Percentiles rank a stretch among this genome's conserved stretches.
phyloP scores from a whole-genome alignment of 2,888 invertebrate genomes.

The Napeogenes sylphis region DNA sequence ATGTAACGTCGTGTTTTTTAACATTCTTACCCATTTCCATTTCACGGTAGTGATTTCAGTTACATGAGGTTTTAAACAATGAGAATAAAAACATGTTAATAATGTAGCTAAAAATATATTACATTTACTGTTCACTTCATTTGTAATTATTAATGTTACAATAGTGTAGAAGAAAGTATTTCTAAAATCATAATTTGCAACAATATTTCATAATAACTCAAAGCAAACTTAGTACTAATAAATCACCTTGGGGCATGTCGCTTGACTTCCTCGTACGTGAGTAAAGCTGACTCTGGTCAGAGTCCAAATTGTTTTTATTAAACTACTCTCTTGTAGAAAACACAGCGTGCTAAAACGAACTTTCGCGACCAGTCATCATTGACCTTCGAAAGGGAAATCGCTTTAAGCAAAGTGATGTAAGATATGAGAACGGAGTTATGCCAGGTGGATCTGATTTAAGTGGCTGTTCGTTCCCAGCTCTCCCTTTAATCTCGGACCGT shows the following conservation, averaged over 20 bases:
- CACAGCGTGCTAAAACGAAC: constrained; percentile 73
- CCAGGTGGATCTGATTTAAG: constrained; percentile 40
- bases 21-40: not conserved
- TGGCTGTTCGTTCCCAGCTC: constrained; percentile 51
- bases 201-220: constrained; percentile 29
- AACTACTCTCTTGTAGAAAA: constrained; percentile 75
- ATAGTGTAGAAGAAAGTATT: not conserved
- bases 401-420: constrained; percentile 22
- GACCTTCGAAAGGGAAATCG: constrained; percentile 42
- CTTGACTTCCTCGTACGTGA: constrained; percentile 72
- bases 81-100: too few species aligned
- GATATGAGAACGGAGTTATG: constrained; percentile 21
- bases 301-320: constrained; percentile 77
- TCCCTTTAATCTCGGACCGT: constrained; percentile 71
- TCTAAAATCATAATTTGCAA: constrained; percentile 22
- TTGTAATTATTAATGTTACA: not conserved
- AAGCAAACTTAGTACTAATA: constrained; percentile 53
- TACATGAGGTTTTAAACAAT: too few species aligned
- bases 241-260: constrained; percentile 69
- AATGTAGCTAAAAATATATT: too few species aligned
- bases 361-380: constrained; percentile 49
- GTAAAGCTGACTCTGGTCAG: constrained; percentile 67
- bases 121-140: too few species aligned
- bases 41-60: not conserved
- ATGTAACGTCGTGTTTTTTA: not conserved